Conservation (phyloP, 2,888 invertebrate species). For the Cataglyphis livida region DNA sequence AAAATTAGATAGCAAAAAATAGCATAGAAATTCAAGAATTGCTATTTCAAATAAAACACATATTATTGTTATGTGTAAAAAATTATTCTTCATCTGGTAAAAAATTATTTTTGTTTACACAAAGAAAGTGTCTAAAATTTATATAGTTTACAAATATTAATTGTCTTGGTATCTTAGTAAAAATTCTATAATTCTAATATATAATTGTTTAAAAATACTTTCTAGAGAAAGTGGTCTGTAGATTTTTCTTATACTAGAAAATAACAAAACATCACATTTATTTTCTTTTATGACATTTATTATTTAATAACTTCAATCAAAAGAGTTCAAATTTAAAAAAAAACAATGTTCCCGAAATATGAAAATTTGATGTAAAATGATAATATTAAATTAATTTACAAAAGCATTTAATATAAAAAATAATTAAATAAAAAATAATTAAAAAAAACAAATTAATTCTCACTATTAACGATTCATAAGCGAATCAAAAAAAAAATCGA, state of each 20-base stretch:
- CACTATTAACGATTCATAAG: not conserved
- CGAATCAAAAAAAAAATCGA: not conserved
- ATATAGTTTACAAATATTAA: not conserved
- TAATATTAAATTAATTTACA: too few species aligned
- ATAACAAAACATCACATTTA: too few species aligned
- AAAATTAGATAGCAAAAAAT: slow-evolving; percentile 38
- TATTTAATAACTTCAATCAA: too few species aligned
- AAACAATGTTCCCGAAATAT: too few species aligned
- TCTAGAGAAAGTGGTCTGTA: too few species aligned
- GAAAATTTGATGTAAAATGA: too few species aligned
- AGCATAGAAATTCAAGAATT: slow-evolving; percentile 13
- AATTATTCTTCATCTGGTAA: not conserved
- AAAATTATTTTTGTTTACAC: not conserved
- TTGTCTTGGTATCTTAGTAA: not conserved
- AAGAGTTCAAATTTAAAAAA: too few species aligned
- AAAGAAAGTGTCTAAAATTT: not conserved
- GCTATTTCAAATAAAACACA: not conserved
- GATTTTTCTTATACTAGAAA: too few species aligned
- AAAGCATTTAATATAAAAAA: too few species aligned
- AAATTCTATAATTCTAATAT: not conserved
- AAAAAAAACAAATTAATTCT: not conserved
- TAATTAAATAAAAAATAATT: not conserved
- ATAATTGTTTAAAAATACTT: not conserved
- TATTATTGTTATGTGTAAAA: not conserved
- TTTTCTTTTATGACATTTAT: too few species aligned